Percentiles rank a stretch among this genome's conserved stretches.
Conservation (phyloP, 2,888 invertebrate genomes). For the Lamellibrachia columna region DNA sequence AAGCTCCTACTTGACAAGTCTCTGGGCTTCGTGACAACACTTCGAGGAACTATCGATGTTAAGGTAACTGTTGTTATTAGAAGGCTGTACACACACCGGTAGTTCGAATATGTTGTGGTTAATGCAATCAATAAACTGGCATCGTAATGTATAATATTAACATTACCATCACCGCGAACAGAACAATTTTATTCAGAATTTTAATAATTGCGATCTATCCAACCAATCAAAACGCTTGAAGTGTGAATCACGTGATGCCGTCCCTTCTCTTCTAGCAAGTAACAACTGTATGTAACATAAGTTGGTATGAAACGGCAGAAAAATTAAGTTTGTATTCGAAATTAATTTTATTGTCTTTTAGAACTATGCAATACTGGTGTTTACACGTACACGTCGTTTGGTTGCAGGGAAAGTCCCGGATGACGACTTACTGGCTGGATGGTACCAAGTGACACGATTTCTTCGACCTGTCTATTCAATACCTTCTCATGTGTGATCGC, state of each 20-base stretch:
- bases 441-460: neutral
- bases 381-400: neutral
- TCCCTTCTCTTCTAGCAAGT: neutral
- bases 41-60: neutral
- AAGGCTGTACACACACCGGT: no score
- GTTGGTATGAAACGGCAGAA: neutral
- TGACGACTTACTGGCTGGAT: slow-evolving; percentile 34
- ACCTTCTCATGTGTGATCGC: neutral
- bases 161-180: no score
- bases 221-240: neutral
- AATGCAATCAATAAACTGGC: no score
- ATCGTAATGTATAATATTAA: no score
- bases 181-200: no score
- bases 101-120: no score
- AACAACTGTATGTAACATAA: neutral
- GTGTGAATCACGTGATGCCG: neutral
- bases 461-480: neutral
- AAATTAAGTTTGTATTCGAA: neutral
- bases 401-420: slow-evolving; percentile 33
- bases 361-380: neutral
- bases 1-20: slow-evolving; percentile 22
- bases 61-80: neutral
- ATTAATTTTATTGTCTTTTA: neutral
- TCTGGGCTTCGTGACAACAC: slow-evolving; percentile 22
- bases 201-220: no score